Base-by-base conservation (phyloP, 2,888 invertebrate genomes). In the Drosophila atripex region DNA sequence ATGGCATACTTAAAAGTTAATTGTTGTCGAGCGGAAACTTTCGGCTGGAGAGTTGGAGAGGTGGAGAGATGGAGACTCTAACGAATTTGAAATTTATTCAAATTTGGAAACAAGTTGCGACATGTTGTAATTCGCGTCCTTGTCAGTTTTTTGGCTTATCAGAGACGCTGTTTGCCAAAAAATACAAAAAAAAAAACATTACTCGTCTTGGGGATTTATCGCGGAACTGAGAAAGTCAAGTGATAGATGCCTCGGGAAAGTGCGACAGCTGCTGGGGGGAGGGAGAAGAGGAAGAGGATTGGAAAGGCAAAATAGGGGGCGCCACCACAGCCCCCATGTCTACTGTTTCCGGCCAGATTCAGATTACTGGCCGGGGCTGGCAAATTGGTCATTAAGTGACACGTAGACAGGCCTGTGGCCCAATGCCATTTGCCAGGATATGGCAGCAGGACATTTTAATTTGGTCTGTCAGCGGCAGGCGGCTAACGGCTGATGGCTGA, bases 401-500 rank as follows among this genome's bases (percentile, higher is more conserved):
- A 66, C 68, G 57, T 63, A 60, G 58, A 49, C 52, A 53, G 61
- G 32, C 32, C 32, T 39, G 39, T 39, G 39, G 41, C 28, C 51
- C 49, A 52, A 14, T 41, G 18, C 16, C 16, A 18, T 41, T 41
- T 18, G 43, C 46, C 63, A 16, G 51, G 43, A 63, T 16, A 49
- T 16, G 28, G 73, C 74, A 72, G 56, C 43, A 45, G 88, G 78
- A 82, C 90, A 88, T 88, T 88, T 88, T 89, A 88, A 88, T 88
- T 88, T 78, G 68, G 80, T 72, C 89, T 88, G 90, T 89, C 88
- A 84, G 78, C 89, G 83, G 70, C 83, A 88, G 88, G 87, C 85
- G 56, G 28, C 3, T 21, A 21, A 25, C 23, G 23, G 23, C 1
- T 6, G 1, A 11, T 45, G 23, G 49, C 55, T 58, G 59, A 63